Evolutionary conservation across 2,113 vertebrate species (phyloP).

Genomic region (Dendrocopos noguchii): DNA sequence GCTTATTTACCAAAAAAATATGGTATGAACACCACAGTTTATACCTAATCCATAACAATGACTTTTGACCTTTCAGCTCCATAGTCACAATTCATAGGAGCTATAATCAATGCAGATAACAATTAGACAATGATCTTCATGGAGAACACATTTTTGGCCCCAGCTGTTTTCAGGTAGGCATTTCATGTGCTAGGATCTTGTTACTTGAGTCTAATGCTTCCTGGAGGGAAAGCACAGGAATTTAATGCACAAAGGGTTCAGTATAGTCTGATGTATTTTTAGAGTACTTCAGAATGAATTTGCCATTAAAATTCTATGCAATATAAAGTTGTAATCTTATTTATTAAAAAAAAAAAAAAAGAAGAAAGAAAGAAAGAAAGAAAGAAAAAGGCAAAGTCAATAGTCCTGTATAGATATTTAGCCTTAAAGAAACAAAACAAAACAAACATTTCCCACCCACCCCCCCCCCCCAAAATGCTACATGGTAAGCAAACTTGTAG

Average conservation of each 20-base stretch:
- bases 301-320: not conserved
- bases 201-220: not conserved
- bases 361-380: not conserved
- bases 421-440: no score
- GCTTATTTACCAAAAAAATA: not conserved
- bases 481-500: not conserved
- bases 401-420: not conserved
- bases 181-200: rapidly evolving
- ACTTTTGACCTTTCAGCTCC: not conserved
- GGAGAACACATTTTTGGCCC: not conserved
- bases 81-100: not conserved
- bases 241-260: not conserved
- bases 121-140: not conserved
- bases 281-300: not conserved
- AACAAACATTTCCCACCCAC: no score
- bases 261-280: not conserved
- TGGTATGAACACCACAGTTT: not conserved
- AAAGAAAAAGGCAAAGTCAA: not conserved
- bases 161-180: not conserved
- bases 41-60: not conserved
- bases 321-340: not conserved
- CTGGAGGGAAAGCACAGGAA: not conserved
- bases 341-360: not conserved
- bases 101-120: not conserved
- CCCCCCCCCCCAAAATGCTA: no score